Base-by-base conservation (phyloP, 2,888 invertebrate species). In the Coenonympha arcania region DNA sequence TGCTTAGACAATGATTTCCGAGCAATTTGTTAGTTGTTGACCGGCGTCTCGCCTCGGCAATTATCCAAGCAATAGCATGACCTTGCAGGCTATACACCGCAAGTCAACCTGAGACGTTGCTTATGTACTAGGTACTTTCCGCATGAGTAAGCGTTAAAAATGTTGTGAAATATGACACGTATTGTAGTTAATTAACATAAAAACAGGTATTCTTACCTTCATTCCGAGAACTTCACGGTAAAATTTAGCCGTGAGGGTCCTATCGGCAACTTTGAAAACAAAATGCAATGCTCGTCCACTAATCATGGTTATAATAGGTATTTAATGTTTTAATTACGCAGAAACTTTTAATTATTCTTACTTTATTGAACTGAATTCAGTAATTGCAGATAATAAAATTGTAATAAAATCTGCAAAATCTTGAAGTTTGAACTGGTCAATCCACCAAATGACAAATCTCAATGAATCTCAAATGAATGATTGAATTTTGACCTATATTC, bases 261-360 rank as follows among this genome's bases (percentile, higher is more conserved):
- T 89, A 71, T 99, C 93, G 0, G 95, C 95, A 60, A 99, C 92
- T 90, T 98, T 98, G 71, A 98, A 96, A 2, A 99, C 99, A 82
- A 93, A 99, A 88, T 99, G 99, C 54, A 99, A 87, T 11, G 96
- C 94, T 66, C 98, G 90, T 49, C 93, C 94, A 44, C 76, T 79
- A 53, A 91, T 80, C 89, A 88, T 89, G 20, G 6, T 44, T 30
- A 11, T n/a, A 18, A 34, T 4, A 13, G 13, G 11, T n/a, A n/a
- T 13, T 13, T n/a, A 2, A 13, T 6, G 9, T 39, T 22, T 13
- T 19, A 6, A 19, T 24, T 11, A 3, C 9, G 4, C 13, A 22
- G 22, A 9, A 22, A 37, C 2, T 37, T 13, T 6, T 37, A 20
- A 11, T 22, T 22, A 15, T 11, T 6, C 4, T 36, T 20, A 36